Percentiles rank a stretch among this genome's conserved stretches.
Evolutionary conservation across 2,113 vertebrate species (phyloP).

Genomic region (Xyliphius kryptos): DNA sequence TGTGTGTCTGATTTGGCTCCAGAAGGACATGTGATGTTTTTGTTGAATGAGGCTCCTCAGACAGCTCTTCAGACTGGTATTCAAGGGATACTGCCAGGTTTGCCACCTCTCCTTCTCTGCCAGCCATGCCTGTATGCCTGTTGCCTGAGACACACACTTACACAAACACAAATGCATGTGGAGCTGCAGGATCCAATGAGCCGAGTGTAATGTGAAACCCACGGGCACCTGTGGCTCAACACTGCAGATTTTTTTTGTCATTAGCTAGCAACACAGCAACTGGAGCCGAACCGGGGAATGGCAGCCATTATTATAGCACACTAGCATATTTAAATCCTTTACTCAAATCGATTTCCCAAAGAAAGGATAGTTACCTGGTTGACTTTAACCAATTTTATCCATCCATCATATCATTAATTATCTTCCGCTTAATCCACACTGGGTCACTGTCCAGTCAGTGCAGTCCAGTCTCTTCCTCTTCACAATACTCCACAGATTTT

Average conservation of each 20-base stretch:
- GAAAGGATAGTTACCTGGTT: no score
- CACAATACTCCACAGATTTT: no score
- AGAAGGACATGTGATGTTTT: conserved; percentile 32
- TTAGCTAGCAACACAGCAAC: no score
- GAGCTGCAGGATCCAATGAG: conserved; percentile 19
- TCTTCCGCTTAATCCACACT: no score
- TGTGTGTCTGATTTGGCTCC: conserved; percentile 44
- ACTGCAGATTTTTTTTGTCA: conserved; percentile 13
- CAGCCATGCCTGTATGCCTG: conserved; percentile 17
- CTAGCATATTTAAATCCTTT: no score
- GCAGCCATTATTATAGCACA: no score
- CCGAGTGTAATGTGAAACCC: conserved; percentile 30
- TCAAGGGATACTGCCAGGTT: conserved; percentile 25
- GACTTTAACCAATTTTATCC: no score
- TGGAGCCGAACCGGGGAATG: no score
- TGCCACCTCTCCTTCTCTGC: conserved; percentile 28
- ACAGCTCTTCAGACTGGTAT: conserved; percentile 32
- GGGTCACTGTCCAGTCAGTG: no score
- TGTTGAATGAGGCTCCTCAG: conserved; percentile 26
- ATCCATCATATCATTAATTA: no score
- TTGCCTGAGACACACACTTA: not conserved
- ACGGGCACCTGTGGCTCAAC: conserved; percentile 25
- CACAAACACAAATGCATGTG: not conserved
- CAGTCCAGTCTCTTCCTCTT: no score
- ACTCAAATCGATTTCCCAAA: no score